Evolutionary conservation across 2,888 invertebrate genomes (phyloP).

Genomic region (Zaprionus obscuricornis): DNA sequence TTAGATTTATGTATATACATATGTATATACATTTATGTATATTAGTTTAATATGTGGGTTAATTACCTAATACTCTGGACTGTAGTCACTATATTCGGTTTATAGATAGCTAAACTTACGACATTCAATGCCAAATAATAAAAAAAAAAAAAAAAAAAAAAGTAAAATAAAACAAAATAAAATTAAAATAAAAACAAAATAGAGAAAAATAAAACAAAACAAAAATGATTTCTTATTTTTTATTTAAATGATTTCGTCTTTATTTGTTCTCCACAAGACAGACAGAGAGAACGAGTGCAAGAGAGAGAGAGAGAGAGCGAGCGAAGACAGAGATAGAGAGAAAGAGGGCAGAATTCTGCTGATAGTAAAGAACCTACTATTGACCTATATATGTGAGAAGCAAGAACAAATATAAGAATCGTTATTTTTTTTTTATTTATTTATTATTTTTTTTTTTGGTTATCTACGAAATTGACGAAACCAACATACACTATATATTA

Average conservation of each 20-base stretch:
- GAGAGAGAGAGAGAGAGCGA: too few relatives aligned
- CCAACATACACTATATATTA: too few relatives aligned
- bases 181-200: too few relatives aligned
- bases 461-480: too few relatives aligned
- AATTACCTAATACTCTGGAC: constrained; percentile 9
- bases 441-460: too few relatives aligned
- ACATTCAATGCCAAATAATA: too few relatives aligned
- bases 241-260: background rate
- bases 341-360: constrained; percentile 9
- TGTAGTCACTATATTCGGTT: constrained; percentile 4
- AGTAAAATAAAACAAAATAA: too few relatives aligned
- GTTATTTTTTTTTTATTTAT: too few relatives aligned
- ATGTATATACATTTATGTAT: background rate
- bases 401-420: background rate
- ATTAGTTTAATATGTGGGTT: constrained; percentile 7
- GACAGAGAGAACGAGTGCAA: too few relatives aligned
- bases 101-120: constrained; percentile 14
- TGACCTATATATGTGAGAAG: constrained; percentile 44
- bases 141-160: too few relatives aligned
- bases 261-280: background rate
- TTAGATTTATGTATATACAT: background rate
- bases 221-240: background rate
- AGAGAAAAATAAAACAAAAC: too few relatives aligned
- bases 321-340: too few relatives aligned
- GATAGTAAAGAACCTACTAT: constrained; percentile 41